A percentile compares a stretch with the other conserved stretches of the same genome.
phyloP scores from a whole-genome alignment of 2,888 invertebrate species.

The Lumbricus terrestris region DNA sequence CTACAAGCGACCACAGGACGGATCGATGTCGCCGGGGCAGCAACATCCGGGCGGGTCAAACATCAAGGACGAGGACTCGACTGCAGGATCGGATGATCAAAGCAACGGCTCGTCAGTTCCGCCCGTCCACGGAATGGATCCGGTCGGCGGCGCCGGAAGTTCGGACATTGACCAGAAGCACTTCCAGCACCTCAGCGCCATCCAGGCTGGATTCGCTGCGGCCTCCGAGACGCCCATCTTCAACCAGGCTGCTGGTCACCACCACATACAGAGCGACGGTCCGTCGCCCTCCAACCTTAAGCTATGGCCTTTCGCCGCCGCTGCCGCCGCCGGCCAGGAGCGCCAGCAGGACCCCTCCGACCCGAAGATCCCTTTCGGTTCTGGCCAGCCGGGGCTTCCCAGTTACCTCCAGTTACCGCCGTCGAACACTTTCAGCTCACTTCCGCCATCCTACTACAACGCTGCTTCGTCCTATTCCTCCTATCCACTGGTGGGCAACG shows the following conservation, averaged over 20 bases:
- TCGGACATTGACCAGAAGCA: background rate
- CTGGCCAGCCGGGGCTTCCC: background rate
- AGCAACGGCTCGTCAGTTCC: background rate
- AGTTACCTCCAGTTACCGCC: background rate
- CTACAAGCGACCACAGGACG: background rate
- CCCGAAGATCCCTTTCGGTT: background rate
- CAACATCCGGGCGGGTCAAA: background rate
- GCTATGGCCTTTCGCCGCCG: background rate
- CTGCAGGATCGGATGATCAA: background rate
- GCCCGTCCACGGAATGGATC: background rate
- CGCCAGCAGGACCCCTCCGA: background rate
- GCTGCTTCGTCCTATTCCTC: background rate
- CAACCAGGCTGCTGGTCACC: background rate
- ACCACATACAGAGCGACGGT: background rate
- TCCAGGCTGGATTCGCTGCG: background rate
- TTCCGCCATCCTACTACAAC: conserved; percentile 9
- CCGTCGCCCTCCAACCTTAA: background rate
- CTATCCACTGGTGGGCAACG: background rate
- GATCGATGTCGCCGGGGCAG: background rate
- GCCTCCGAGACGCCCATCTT: background rate
- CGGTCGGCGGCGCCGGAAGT: background rate
- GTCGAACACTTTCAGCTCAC: background rate
- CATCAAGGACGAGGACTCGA: conserved; percentile 8
- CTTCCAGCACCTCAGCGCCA: background rate
- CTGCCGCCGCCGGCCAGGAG: background rate